Evolutionary conservation across 2,113 vertebrate species (phyloP).

Genomic region (Smithornis capensis): DNA sequence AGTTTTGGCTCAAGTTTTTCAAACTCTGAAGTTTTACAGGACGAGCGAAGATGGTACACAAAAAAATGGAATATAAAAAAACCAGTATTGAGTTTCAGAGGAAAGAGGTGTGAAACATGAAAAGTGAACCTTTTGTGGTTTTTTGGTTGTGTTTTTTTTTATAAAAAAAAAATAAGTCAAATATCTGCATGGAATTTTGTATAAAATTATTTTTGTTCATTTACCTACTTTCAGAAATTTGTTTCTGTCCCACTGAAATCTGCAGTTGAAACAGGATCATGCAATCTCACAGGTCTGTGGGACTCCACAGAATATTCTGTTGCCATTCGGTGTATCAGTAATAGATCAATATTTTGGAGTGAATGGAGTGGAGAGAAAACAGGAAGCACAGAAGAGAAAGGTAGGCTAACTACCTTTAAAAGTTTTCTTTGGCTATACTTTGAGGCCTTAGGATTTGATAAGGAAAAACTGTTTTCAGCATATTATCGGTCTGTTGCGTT

Average conservation of each 20-base stretch:
- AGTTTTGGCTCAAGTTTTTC: neutral
- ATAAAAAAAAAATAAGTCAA: neutral
- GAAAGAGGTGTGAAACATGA: neutral
- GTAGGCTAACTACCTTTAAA: neutral
- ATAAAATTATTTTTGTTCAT: neutral
- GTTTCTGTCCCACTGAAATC: neutral
- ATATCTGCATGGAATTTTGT: neutral
- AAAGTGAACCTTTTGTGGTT: neutral
- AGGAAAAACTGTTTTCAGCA: neutral
- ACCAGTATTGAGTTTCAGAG: neutral
- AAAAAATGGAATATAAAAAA: neutral
- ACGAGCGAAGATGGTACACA: neutral
- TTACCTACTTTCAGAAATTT: slow-evolving; percentile 14
- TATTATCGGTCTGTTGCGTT: neutral
- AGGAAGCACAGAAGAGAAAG: slow-evolving; percentile 62
- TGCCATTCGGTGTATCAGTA: slow-evolving; percentile 27
- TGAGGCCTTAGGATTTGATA: neutral
- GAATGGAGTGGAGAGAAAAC: slow-evolving; percentile 67
- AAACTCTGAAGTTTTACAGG: neutral
- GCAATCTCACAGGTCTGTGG: slow-evolving; percentile 66
- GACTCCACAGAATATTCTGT: slow-evolving; percentile 66
- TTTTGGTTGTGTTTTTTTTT: neutral
- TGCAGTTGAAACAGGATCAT: neutral
- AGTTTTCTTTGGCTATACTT: neutral
- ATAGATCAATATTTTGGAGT: slow-evolving; percentile 69